Percentiles rank a stretch among this genome's conserved stretches.
phyloP scores from a whole-genome alignment of 2,888 invertebrate genomes.

The Eristalinus sepulchralis region DNA sequence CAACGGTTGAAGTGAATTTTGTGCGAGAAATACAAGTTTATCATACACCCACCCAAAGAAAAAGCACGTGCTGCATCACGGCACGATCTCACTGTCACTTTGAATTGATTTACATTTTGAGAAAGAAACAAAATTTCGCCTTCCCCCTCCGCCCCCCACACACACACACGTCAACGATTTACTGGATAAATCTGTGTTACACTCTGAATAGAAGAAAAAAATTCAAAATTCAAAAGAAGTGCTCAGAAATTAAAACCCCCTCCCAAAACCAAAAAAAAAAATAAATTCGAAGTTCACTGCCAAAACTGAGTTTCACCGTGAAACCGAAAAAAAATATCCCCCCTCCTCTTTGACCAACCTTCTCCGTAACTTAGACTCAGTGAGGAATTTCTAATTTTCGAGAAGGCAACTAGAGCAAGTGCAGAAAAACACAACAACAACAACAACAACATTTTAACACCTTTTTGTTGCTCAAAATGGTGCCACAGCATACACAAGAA shows the following conservation, averaged over 20 bases:
- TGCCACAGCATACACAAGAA: conserved; percentile 77
- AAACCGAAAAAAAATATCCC: not conserved
- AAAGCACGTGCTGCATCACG: conserved; percentile 39
- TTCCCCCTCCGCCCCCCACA: too few species aligned
- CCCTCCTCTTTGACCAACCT: not conserved
- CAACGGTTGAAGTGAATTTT: conserved; percentile 34
- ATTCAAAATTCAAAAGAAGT: not conserved
- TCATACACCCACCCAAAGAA: not conserved
- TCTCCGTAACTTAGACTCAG: not conserved
- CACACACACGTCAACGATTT: too few species aligned
- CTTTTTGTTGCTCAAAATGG: conserved; percentile 73
- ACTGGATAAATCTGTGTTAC: not conserved
- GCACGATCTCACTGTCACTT: conserved; percentile 9
- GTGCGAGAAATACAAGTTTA: not conserved
- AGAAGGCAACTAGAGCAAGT: not conserved
- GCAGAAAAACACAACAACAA: conserved; percentile 7
- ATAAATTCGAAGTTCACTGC: not conserved
- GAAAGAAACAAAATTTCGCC: not conserved
- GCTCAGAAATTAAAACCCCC: not conserved
- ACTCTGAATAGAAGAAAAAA: too few species aligned
- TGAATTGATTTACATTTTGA: not conserved
- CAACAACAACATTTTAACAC: conserved; percentile 26
- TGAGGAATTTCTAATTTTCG: not conserved
- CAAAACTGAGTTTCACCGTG: not conserved
- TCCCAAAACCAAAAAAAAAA: not conserved